Evolutionary conservation across 2,797 vertebrate genomes (phyloP), one percentile per base, ranked within the genome.

Genomic region (Leucoraja ocellata): DNA sequence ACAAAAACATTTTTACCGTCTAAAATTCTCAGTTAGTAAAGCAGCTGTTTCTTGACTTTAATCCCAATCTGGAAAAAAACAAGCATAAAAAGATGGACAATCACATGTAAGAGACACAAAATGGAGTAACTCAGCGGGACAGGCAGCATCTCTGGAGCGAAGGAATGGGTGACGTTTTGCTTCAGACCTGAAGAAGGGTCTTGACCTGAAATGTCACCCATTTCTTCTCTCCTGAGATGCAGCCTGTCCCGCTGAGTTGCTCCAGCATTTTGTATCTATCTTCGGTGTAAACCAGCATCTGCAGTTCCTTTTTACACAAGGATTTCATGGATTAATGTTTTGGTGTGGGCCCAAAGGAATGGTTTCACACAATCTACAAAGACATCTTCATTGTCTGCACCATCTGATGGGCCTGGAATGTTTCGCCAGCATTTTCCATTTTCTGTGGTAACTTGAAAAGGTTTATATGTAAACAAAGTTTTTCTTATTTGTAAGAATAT

Each of bases 1-100:
- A 58, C 28, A 32, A 46, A 63, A 93, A 28, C 92, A 88, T 88
- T 88, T 88, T 61, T 68, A 68, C 84, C 16, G 68, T 68, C 84
- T 88, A 68, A 68, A 63, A 36, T 36, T 68, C n/a, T 7, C 61
- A 36, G 61, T 36, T 6, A 8, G n/a, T 18, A 88, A 63, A 68
- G 16, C 8, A n/a, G n/a, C n/a, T 88, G n/a, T 36, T 88, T 88
- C 61, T 36, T 9, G n/a, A 36, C n/a, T 68, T 61, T 32, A 68
- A 65, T 63, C 63, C 32, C n/a, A 88, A 68, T 68, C n/a, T 65
- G 61, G 28, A 58, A 88, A 32, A n/a, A 88, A 88, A 18, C 32
- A 68, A 0, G 54, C 10, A 61, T 73, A 6, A 13, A 58, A 80
- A 58, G 14, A n/a, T 65, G 28, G 1, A 36, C 32, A 36, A 9